A percentile compares a stretch with the other conserved stretches of the same genome.
These are phyloP conservation scores for Colistium nudipinnis DNA, from an alignment of 2,113 vertebrate genomes.

Conservation along the genomic window DNA sequence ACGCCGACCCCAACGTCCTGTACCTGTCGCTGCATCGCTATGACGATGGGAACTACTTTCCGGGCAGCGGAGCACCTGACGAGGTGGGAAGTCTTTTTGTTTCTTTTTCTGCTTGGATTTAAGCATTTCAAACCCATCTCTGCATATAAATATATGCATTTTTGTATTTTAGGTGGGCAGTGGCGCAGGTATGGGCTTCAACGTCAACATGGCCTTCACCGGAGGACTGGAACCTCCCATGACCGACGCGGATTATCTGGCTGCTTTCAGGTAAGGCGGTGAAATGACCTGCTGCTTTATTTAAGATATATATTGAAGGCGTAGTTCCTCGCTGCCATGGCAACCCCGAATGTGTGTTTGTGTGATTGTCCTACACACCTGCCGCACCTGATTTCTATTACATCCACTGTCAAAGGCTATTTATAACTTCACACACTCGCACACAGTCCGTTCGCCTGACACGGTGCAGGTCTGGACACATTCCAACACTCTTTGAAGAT, in stretches of 20 bases:
- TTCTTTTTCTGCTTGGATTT: neutral
- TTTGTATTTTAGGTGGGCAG: constrained; percentile 86
- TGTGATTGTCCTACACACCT: constrained; percentile 2
- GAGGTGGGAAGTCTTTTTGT: constrained; percentile 81
- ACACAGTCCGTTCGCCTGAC: constrained; percentile 34
- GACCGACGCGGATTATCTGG: constrained; percentile 92
- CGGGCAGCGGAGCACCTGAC: constrained; percentile 95
- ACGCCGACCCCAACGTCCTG: constrained; percentile 90
- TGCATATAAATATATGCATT: neutral
- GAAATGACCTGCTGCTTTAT: neutral
- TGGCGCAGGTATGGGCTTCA: constrained; percentile 91
- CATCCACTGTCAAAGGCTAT: constrained; percentile 65
- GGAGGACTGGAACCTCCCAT: constrained; percentile 96
- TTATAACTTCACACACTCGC: constrained; percentile 61
- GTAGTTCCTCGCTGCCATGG: neutral
- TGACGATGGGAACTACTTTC: constrained; percentile 98
- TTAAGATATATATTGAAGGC: neutral
- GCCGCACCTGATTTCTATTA: constrained; percentile 68
- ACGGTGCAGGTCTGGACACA: constrained; percentile 57
- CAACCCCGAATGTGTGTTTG: too few relatives aligned
- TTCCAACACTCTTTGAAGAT: constrained; percentile 77
- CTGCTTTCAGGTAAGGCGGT: constrained; percentile 90
- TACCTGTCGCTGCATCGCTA: constrained; percentile 97
- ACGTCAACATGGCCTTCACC: constrained; percentile 97
- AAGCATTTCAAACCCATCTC: neutral